A percentile compares a stretch with the other conserved stretches of the same genome.
Evolutionary conservation across 2,888 invertebrate species (phyloP).

Genomic region (Dyspetes luteomarginatus): DNA sequence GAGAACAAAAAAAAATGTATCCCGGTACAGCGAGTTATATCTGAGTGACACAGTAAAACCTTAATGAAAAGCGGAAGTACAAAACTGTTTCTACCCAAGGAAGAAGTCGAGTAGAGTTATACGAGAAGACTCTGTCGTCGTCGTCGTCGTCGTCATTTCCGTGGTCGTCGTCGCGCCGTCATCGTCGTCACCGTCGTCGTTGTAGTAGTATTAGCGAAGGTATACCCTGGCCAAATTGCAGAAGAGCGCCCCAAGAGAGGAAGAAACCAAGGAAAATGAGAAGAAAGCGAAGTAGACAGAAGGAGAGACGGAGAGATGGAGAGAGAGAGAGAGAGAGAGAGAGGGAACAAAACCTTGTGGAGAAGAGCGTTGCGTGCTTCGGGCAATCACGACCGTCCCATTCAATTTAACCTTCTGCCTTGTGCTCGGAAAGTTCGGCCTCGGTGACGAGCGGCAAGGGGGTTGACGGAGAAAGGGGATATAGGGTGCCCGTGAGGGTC

Average conservation of each 20-base stretch:
- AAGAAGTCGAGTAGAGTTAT: slow-evolving; percentile 43
- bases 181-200: slow-evolving; percentile 13
- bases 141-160: not conserved
- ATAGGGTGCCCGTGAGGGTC: slow-evolving; percentile 61
- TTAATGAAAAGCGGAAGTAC: slow-evolving; percentile 62
- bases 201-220: not conserved
- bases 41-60: slow-evolving; percentile 50
- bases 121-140: slow-evolving; percentile 45
- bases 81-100: slow-evolving; percentile 49
- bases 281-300: slow-evolving; percentile 38
- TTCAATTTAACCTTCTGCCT: slow-evolving; percentile 66
- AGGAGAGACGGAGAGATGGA: slow-evolving; percentile 7
- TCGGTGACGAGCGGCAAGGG: slow-evolving; percentile 37
- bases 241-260: slow-evolving; percentile 45
- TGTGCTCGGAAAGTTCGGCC: slow-evolving; percentile 41
- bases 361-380: slow-evolving; percentile 60
- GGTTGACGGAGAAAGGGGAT: slow-evolving; percentile 28
- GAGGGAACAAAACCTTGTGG: slow-evolving; percentile 27
- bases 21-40: slow-evolving; percentile 45
- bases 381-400: slow-evolving; percentile 69
- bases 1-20: slow-evolving; percentile 36
- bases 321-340: slow-evolving; percentile 7
- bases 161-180: slow-evolving; percentile 25
- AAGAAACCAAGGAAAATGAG: slow-evolving; percentile 36
- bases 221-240: slow-evolving; percentile 54